Evolutionary conservation across 2,888 invertebrate genomes (phyloP).

Genomic region (Chrysolina oricalcia): DNA sequence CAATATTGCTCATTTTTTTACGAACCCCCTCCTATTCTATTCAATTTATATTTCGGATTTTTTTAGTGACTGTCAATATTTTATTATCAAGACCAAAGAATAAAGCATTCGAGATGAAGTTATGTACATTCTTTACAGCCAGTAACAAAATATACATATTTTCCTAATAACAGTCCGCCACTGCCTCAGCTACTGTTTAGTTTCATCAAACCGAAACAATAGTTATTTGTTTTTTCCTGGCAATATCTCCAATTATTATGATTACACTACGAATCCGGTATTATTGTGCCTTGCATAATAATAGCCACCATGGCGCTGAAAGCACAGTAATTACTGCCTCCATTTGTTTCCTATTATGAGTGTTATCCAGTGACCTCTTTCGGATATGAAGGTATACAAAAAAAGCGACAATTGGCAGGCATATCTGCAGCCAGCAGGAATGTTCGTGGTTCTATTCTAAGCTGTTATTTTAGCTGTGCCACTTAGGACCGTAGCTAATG

Average conservation of each 20-base stretch:
- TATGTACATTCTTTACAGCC: too few species aligned
- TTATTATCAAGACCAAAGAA: too few species aligned
- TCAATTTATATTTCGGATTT: too few species aligned
- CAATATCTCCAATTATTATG: conserved; percentile 25
- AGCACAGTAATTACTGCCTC: conserved; percentile 16
- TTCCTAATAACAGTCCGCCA: neutral
- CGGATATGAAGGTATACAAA: neutral
- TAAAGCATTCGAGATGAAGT: too few species aligned
- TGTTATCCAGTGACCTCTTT: conserved; percentile 17
- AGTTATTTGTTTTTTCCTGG: conserved; percentile 20
- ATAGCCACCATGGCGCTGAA: conserved; percentile 18
- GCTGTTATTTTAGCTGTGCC: neutral
- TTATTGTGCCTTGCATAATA: conserved; percentile 16
- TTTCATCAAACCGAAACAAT: conserved; percentile 22
- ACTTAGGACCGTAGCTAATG: neutral
- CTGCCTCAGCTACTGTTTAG: neutral
- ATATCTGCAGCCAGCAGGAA: neutral
- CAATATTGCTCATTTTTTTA: too few species aligned
- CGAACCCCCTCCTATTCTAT: too few species aligned
- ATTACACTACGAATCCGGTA: conserved; percentile 30
- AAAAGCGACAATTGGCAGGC: conserved; percentile 9
- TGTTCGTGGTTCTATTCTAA: neutral
- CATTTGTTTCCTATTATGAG: conserved; percentile 22
- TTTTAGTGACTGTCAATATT: too few species aligned
- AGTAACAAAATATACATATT: too few species aligned